phyloP scores from a whole-genome alignment of 1,140 invertebrate genomes.

The Gonioctena quinquepunctata region DNA sequence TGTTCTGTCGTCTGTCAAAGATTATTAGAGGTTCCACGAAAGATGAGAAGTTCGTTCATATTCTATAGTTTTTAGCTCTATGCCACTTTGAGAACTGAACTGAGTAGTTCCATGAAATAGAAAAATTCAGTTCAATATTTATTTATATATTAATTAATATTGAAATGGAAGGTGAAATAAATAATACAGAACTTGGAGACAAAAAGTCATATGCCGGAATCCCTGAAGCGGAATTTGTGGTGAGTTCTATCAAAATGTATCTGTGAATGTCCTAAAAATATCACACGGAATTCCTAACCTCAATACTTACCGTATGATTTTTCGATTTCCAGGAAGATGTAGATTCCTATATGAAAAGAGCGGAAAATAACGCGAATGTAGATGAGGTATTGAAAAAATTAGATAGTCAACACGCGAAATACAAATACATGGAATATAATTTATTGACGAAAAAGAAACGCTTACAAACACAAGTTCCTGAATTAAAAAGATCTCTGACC shows the following conservation, averaged over 20 bases:
- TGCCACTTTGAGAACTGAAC: too few species aligned
- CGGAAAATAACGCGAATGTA: constrained; percentile 78
- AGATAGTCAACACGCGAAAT: constrained; percentile 93
- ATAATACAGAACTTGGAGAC: constrained; percentile 52
- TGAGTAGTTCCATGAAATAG: too few species aligned
- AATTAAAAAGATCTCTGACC: constrained; percentile 87
- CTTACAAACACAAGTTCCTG: constrained; percentile 88
- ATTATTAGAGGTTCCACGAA: too few species aligned
- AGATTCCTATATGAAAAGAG: constrained; percentile 84
- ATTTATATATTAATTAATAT: neutral
- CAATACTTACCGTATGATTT: constrained; percentile 23
- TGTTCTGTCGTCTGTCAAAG: too few species aligned
- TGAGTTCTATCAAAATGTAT: constrained; percentile 56
- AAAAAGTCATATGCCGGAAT: constrained; percentile 79
- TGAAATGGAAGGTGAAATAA: neutral
- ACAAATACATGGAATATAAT: constrained; percentile 96
- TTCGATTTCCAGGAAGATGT: constrained; percentile 84
- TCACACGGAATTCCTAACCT: constrained; percentile 15
- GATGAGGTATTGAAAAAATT: constrained; percentile 83
- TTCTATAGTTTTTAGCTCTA: too few species aligned
- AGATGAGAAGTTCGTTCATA: too few species aligned
- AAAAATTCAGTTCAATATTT: neutral
- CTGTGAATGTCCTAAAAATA: constrained; percentile 27
- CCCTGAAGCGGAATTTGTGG: constrained; percentile 80
- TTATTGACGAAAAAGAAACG: constrained; percentile 80